These are phyloP conservation scores for Hofmannophila pseudospretella DNA, from an alignment of 2,888 invertebrate genomes.

Conservation along the genomic window DNA sequence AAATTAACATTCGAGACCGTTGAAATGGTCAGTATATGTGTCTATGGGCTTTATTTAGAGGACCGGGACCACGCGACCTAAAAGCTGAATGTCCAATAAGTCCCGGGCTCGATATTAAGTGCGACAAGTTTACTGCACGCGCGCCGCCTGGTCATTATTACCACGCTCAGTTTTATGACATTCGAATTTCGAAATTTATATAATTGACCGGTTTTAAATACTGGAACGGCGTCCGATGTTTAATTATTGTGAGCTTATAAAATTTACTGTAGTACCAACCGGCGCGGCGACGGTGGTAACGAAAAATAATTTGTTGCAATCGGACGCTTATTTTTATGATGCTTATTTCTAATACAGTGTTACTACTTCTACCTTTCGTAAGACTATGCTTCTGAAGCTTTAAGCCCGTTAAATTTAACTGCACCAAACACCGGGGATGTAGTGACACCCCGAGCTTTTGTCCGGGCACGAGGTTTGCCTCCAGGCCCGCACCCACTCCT, in stretches of 20 bases:
- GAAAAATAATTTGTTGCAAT: slow-evolving; percentile 8
- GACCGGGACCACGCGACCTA: slow-evolving; percentile 33
- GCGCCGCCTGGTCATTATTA: slow-evolving; percentile 69
- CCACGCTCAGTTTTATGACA: slow-evolving; percentile 63
- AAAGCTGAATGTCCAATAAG: slow-evolving; percentile 64
- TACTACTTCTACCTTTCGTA: not conserved
- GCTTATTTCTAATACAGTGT: not conserved
- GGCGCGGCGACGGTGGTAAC: slow-evolving; percentile 9
- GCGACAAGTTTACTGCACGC: slow-evolving; percentile 58
- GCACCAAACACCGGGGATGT: too few relatives aligned
- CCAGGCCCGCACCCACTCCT: too few relatives aligned
- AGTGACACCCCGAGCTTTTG: too few relatives aligned
- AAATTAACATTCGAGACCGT: slow-evolving; percentile 25
- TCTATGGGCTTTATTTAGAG: slow-evolving; percentile 28
- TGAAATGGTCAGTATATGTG: slow-evolving; percentile 15
- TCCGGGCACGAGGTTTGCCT: too few relatives aligned
- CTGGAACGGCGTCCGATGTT: slow-evolving; percentile 35
- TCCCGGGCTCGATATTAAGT: slow-evolving; percentile 62
- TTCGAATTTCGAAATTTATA: slow-evolving; percentile 58
- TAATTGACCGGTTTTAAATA: slow-evolving; percentile 62
- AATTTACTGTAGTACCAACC: slow-evolving; percentile 22
- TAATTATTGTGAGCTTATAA: slow-evolving; percentile 39
- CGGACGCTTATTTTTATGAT: not conserved
- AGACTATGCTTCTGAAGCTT: too few relatives aligned
- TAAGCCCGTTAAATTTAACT: too few relatives aligned